Conservation (phyloP, 2,888 invertebrate species). For the Cerastis leucographa region DNA sequence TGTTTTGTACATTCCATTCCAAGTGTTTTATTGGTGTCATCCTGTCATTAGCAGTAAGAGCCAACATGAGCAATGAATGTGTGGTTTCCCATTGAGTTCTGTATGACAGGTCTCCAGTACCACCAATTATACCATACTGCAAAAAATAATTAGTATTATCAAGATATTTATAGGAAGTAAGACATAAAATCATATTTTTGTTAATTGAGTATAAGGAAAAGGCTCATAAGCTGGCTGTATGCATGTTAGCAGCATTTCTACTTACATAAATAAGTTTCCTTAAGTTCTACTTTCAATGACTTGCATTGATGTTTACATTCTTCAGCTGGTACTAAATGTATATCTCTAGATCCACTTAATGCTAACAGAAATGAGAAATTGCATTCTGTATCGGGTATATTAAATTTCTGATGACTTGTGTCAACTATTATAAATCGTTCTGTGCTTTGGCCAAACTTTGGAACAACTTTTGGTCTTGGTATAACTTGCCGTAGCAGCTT, state of each 20-base stretch:
- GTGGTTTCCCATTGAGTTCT: conserved; percentile 90
- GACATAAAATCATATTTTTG: background rate
- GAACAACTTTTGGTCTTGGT: conserved; percentile 93
- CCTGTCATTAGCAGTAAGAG: conserved; percentile 92
- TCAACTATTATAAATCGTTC: conserved; percentile 95
- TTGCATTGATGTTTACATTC: conserved; percentile 94
- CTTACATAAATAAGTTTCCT: conserved; percentile 95
- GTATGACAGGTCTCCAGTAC: conserved; percentile 94
- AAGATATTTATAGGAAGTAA: background rate
- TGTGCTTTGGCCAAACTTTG: conserved; percentile 94
- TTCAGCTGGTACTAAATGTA: conserved; percentile 94
- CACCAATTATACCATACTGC: conserved; percentile 96
- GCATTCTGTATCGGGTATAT: conserved; percentile 95
- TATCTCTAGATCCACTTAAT: conserved; percentile 93
- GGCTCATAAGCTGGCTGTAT: background rate
- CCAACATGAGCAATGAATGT: conserved; percentile 93
- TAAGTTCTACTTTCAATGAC: conserved; percentile 93
- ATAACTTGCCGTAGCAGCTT: conserved; percentile 93
- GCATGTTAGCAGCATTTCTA: conserved; percentile 6
- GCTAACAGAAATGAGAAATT: conserved; percentile 94
- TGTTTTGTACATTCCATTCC: conserved; percentile 83
- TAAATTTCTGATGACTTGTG: conserved; percentile 91
- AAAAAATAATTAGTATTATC: conserved; percentile 76
- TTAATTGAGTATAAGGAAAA: background rate
- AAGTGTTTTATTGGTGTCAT: conserved; percentile 59